Base-by-base conservation (phyloP, 2,113 vertebrate species). In the Grammomys surdaster region DNA sequence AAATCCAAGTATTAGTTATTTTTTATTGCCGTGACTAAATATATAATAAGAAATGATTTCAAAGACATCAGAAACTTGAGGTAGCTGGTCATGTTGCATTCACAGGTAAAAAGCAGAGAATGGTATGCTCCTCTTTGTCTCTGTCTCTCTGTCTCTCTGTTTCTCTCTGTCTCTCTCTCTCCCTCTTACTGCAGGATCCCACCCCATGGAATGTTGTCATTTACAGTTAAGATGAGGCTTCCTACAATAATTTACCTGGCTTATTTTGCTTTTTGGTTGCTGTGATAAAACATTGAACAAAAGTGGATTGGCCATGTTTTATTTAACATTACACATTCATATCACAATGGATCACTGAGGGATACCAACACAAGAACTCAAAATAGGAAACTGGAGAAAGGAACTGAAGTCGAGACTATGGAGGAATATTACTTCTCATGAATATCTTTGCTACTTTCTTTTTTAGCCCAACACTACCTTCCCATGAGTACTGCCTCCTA, bases 391-490 rank as follows among this genome's bases (percentile, higher is more conserved):
- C 10, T 81, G 78, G 33, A 56, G 51, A 20, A 81, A n/a, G 16
- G 19, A 81, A 12, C 33, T 36, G 17, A 81, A 58, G 51, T 33
- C 24, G 51, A n/a, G 78, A 31, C 19, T n/a, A 7, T 24, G 4
- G 19, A 81, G 10, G 19, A 22, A 24, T 24, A 36, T 3, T 13
- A 5, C 78, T 22, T 24, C 76, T 54, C 3, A 78, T 54, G 31
- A 33, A 81, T n/a, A 51, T 1, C 17, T 58, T 11, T 1, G 20
- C 4, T 24, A n/a, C 78, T 81, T 81, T 81, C 51, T 81, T 81
- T n/a, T 58, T 11, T 2, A 54, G 8, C 5, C 3, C 77, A 36
- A 17, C 7, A 54, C 17, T 1, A 7, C 10, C 17, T 13, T 4
- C 20, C 19, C 33, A 40, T 9, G 2, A 58, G 10, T 3, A 58